A percentile compares a stretch with the other conserved stretches of the same genome.
Evolutionary conservation across 2,113 vertebrate genomes (phyloP).

Genomic region (Pontoporia blainvillei): DNA sequence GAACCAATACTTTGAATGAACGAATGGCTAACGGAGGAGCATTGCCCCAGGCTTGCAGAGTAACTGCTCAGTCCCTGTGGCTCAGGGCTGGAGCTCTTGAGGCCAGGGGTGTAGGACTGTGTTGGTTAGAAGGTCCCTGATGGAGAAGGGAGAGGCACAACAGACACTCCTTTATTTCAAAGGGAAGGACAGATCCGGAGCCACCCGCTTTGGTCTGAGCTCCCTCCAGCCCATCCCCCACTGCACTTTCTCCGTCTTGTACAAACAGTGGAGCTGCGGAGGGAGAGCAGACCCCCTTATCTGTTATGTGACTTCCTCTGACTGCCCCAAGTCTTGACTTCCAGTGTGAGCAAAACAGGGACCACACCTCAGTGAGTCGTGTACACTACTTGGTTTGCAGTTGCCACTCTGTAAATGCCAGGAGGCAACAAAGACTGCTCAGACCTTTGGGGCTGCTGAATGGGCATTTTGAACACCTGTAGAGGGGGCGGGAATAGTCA

Average conservation of each 20-base stretch:
- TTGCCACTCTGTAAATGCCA: neutral
- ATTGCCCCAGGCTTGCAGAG: neutral
- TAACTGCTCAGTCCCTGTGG: neutral
- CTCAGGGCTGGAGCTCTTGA: neutral
- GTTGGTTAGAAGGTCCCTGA: neutral
- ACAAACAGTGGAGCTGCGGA: neutral
- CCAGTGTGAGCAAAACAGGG: neutral
- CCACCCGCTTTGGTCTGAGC: neutral
- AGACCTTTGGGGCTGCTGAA: neutral
- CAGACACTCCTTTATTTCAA: neutral
- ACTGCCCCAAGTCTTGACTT: neutral
- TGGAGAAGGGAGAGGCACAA: neutral
- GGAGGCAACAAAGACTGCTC: neutral
- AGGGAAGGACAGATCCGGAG: neutral
- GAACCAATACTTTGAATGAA: neutral
- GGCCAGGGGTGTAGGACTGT: neutral
- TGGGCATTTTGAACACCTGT: neutral
- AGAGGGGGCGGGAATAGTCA: neutral
- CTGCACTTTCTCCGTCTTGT: neutral
- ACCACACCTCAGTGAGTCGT: fast-evolving
- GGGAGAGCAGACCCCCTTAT: too few species aligned
- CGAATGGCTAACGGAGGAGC: neutral
- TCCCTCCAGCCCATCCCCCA: fast-evolving
- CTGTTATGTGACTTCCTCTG: neutral
- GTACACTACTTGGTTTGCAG: fast-evolving